phyloP scores from a whole-genome alignment of 2,797 vertebrate genomes.

The Onychomys torridus region DNA sequence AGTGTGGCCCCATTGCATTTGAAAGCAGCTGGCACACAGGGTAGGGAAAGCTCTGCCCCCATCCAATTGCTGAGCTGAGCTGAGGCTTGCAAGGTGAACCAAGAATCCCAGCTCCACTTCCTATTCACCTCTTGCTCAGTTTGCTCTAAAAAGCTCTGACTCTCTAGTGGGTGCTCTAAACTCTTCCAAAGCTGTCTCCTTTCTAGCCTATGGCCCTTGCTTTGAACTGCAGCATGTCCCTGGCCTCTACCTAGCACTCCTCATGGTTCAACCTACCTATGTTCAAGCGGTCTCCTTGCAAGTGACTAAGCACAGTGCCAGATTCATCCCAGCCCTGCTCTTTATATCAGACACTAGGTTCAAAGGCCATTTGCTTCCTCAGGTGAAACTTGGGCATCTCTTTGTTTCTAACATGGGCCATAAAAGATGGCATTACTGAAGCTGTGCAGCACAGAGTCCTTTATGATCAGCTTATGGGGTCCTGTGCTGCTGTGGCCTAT shows the following conservation, averaged over 20 bases:
- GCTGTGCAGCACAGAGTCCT: neutral
- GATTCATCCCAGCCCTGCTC: fast-evolving
- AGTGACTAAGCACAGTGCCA: neutral
- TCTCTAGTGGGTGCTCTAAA: fast-evolving
- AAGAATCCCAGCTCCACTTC: neutral
- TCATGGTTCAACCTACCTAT: fast-evolving
- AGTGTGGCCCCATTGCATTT: conserved; percentile 1
- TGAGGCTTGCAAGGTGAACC: conserved; percentile 51
- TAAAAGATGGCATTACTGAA: neutral
- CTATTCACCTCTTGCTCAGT: neutral
- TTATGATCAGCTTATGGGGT: neutral
- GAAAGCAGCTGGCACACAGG: neutral
- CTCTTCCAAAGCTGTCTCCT: neutral
- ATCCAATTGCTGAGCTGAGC: neutral
- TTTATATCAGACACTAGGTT: neutral
- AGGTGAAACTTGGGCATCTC: neutral
- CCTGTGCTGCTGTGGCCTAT: neutral
- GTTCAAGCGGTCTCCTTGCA: neutral
- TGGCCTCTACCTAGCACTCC: neutral
- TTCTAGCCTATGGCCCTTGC: neutral
- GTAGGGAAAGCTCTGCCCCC: neutral
- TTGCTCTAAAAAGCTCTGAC: neutral
- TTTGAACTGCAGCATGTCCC: neutral
- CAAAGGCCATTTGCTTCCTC: neutral
- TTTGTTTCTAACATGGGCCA: neutral